Percentiles rank a stretch among this genome's conserved stretches.
Conservation (phyloP, 2,113 vertebrate species). For the Oriolus oriolus region DNA sequence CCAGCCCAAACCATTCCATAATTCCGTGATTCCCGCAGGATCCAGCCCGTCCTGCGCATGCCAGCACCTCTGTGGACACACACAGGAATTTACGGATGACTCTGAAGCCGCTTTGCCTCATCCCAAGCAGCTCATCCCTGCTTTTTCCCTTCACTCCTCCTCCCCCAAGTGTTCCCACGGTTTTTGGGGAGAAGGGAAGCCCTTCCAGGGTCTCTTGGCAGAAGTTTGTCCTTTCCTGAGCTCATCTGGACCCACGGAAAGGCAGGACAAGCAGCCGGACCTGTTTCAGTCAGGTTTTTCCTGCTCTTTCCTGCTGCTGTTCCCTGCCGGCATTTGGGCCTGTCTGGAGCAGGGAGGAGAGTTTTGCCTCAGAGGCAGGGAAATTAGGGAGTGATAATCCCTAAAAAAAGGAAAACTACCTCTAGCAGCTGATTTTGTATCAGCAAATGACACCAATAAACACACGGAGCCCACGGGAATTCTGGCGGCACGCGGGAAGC, state of each 20-base stretch:
- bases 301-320: background rate
- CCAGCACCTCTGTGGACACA: background rate
- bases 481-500: background rate
- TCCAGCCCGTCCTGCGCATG: background rate
- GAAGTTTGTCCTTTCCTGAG: background rate
- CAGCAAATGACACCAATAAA: background rate
- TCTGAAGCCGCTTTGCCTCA: background rate
- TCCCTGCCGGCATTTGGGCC: background rate
- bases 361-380: background rate
- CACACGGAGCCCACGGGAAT: background rate
- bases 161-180: background rate
- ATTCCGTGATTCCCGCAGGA: background rate
- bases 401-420: background rate
- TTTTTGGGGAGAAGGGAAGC: background rate
- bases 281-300: background rate
- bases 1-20: background rate
- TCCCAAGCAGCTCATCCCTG: background rate
- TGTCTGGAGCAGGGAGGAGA: background rate
- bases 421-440: background rate
- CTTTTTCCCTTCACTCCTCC: background rate
- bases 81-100: background rate
- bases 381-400: background rate
- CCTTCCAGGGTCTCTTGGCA: background rate
- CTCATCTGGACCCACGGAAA: background rate
- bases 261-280: background rate